Percentiles rank a stretch among this genome's conserved stretches.
Evolutionary conservation across 2,797 vertebrate species (phyloP).

Genomic region (Sebastes itinus): DNA sequence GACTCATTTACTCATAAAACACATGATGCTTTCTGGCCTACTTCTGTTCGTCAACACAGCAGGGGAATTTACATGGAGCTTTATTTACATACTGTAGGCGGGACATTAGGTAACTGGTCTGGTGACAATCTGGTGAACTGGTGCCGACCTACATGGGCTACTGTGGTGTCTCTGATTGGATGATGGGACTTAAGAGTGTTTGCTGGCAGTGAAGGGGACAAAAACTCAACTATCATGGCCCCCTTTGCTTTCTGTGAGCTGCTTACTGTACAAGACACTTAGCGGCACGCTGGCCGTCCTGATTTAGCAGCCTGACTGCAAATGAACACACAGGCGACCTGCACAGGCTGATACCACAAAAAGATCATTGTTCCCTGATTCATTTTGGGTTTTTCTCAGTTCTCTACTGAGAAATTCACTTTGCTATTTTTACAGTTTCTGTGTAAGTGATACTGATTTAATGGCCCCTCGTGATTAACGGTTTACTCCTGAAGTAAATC

Average conservation of each 20-base stretch:
- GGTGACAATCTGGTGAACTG: conserved; percentile 31
- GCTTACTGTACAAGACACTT: conserved; percentile 60
- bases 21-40: background rate
- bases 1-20: conserved; percentile 24
- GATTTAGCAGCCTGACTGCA: conserved; percentile 19
- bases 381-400: background rate
- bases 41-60: background rate
- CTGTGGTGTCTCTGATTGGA: conserved; percentile 56
- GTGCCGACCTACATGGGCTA: conserved; percentile 16
- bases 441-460: background rate
- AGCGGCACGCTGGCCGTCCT: conserved; percentile 21
- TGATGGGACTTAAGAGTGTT: conserved; percentile 58
- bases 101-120: conserved; percentile 39
- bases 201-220: conserved; percentile 39
- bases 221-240: conserved; percentile 38
- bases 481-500: background rate
- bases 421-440: background rate
- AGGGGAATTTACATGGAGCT: conserved; percentile 46
- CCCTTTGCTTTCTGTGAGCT: conserved; percentile 54
- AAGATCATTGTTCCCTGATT: background rate
- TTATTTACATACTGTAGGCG: conserved; percentile 36
- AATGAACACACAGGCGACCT: background rate
- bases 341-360: background rate
- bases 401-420: background rate
- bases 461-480: background rate